Conservation (phyloP, 2,113 vertebrate species). For the Chaenogobius annularis region DNA sequence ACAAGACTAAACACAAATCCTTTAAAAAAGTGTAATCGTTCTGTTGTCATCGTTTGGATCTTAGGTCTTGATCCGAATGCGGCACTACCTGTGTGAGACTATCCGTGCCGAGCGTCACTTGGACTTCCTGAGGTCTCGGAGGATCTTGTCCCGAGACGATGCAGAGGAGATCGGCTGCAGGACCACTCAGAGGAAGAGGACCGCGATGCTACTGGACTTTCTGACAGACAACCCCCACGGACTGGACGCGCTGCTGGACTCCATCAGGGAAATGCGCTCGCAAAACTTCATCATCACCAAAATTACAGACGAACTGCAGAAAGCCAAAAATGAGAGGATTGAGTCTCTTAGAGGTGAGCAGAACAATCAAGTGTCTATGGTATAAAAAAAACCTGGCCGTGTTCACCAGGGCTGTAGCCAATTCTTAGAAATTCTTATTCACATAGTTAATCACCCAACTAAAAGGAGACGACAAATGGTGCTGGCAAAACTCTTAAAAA, state of each 20-base stretch:
- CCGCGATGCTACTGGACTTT: conserved; percentile 88
- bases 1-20: too few species aligned
- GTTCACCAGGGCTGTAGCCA: too few species aligned
- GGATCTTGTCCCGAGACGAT: conserved; percentile 92
- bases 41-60: neutral
- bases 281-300: conserved; percentile 92
- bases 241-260: conserved; percentile 88
- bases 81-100: conserved; percentile 91
- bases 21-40: neutral
- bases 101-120: conserved; percentile 94
- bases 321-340: conserved; percentile 89
- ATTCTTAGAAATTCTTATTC: too few species aligned
- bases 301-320: conserved; percentile 94
- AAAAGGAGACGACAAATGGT: too few species aligned
- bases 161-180: conserved; percentile 92
- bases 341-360: conserved; percentile 85
- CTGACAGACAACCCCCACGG: conserved; percentile 93
- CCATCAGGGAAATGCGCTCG: conserved; percentile 86
- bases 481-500: too few species aligned
- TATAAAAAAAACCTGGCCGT: neutral
- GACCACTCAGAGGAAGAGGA: conserved; percentile 85
- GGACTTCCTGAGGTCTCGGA: conserved; percentile 90
- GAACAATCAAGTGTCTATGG: accelerated
- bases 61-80: conserved; percentile 78
- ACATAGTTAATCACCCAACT: too few species aligned